Evolutionary conservation across 2,113 vertebrate species (phyloP).

Genomic region (Archocentrus centrarchus): DNA sequence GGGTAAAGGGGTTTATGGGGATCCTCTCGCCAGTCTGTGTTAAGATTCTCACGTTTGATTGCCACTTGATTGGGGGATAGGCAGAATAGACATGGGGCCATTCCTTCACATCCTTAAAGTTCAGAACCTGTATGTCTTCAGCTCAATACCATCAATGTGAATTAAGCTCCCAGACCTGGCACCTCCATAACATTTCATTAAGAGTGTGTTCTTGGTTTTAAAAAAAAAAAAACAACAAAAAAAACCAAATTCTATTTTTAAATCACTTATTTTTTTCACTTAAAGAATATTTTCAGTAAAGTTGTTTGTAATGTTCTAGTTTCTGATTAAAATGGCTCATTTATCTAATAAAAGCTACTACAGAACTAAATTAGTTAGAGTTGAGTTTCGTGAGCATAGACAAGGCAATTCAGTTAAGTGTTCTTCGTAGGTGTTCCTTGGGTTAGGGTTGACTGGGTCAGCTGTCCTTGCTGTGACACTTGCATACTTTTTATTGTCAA

Average conservation of each 20-base stretch:
- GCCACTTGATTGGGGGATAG: slow-evolving; percentile 50
- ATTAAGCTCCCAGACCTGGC: slow-evolving; percentile 34
- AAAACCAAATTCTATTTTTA: neutral
- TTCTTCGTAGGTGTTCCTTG: slow-evolving; percentile 69
- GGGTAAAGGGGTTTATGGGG: slow-evolving; percentile 63
- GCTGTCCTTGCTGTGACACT: slow-evolving; percentile 25
- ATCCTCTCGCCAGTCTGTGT: slow-evolving; percentile 51
- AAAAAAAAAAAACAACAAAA: neutral
- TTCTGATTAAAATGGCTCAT: slow-evolving; percentile 42
- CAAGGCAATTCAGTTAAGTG: slow-evolving; percentile 66
- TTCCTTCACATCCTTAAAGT: slow-evolving; percentile 53
- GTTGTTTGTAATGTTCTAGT: slow-evolving; percentile 11
- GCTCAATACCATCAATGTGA: slow-evolving; percentile 22
- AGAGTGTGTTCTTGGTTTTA: neutral
- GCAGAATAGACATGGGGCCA: slow-evolving; percentile 51
- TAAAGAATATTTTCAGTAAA: slow-evolving; percentile 15
- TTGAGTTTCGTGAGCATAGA: slow-evolving; percentile 58
- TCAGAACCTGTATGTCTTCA: slow-evolving; percentile 33
- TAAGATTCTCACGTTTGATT: slow-evolving; percentile 76
- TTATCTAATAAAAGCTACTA: slow-evolving; percentile 12
- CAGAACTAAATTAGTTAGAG: slow-evolving; percentile 39
- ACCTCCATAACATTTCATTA: neutral
- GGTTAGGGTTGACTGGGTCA: slow-evolving; percentile 8
- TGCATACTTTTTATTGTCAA: slow-evolving; percentile 38
- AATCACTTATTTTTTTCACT: fast-evolving